Evolutionary conservation across 2,113 vertebrate species (phyloP).

Genomic region (Galeopterus variegatus): DNA sequence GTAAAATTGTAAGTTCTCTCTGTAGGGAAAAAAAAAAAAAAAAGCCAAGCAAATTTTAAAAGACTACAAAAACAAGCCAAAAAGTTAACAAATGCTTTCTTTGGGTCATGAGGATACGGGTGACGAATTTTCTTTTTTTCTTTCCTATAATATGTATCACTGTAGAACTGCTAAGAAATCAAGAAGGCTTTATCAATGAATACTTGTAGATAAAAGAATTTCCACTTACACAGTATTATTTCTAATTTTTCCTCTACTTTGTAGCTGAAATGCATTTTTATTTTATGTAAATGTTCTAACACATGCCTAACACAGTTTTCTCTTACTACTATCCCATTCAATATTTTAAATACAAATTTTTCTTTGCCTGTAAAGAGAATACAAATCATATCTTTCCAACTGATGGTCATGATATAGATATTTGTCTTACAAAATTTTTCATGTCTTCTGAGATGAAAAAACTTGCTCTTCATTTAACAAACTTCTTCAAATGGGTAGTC

Average conservation of each 20-base stretch:
- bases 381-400: background rate
- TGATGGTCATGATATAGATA: background rate
- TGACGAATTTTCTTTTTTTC: background rate
- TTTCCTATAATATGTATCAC: background rate
- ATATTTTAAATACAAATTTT: background rate
- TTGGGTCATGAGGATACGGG: background rate
- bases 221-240: background rate
- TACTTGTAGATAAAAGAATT: slow-evolving; percentile 26
- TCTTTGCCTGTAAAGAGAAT: background rate
- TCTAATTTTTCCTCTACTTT: background rate
- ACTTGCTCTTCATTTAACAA: slow-evolving; percentile 9
- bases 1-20: background rate
- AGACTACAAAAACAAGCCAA: background rate
- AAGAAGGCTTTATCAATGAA: background rate
- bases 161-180: background rate
- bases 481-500: slow-evolving; percentile 38
- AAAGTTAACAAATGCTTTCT: background rate
- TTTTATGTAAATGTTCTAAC: slow-evolving; percentile 53
- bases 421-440: slow-evolving; percentile 53
- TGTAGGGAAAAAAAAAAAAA: background rate
- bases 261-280: background rate
- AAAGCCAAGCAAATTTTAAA: background rate
- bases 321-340: background rate
- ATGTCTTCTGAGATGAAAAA: slow-evolving; percentile 49
- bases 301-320: background rate